Evolutionary conservation across 2,113 vertebrate genomes (phyloP).

Genomic region (Lonchura striata): DNA sequence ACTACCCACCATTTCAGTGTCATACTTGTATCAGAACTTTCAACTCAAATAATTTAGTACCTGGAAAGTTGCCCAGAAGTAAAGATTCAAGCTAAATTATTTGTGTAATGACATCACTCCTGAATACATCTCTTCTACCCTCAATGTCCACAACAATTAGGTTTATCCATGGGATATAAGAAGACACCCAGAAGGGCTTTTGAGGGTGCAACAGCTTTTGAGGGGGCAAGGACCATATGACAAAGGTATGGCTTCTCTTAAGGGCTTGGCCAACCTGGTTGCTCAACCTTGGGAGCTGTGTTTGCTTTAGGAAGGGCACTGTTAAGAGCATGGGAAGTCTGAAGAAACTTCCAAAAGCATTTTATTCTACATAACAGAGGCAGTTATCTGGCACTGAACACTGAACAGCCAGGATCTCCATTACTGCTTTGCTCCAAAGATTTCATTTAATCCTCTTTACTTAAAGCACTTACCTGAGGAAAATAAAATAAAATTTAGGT

Average conservation of each 20-base stretch:
- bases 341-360: background rate
- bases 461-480: background rate
- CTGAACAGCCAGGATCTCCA: background rate
- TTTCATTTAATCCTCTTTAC: background rate
- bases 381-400: background rate
- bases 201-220: background rate
- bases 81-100: background rate
- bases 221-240: rapidly evolving
- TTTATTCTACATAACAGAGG: background rate
- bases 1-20: background rate
- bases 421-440: background rate
- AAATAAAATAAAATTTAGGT: background rate
- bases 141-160: background rate
- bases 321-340: background rate
- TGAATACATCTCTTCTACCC: rapidly evolving
- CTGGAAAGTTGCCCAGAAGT: background rate
- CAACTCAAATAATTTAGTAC: background rate
- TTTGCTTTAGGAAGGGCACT: background rate
- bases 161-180: background rate
- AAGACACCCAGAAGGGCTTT: background rate
- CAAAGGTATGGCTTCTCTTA: background rate
- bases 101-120: background rate
- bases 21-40: background rate
- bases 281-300: background rate
- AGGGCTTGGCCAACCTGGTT: background rate